Evolutionary conservation across 2,888 invertebrate genomes (phyloP), one percentile per base, ranked within the genome.

Genomic region (Oligia strigilis): DNA sequence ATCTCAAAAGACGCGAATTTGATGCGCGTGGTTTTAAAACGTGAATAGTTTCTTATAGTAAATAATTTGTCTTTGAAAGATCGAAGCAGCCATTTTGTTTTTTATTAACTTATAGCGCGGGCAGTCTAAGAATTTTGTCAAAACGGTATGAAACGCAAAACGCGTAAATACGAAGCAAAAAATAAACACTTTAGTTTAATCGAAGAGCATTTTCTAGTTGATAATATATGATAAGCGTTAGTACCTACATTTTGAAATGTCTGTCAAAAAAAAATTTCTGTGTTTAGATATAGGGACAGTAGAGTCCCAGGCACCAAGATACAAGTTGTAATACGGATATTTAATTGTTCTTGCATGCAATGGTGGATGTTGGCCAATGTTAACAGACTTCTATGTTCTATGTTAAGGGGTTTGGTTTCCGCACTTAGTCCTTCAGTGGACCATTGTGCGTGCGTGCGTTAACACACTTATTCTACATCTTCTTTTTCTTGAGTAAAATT

Each of bases 201-300:
- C 13, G 36, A 82, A 80, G 72, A 88, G 88, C 88, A 88, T 88
- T 88, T 88, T 85, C 43, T 88, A 88, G 81, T 71, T 88, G 19
- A 73, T 79, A 88, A 73, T 76, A 62, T 82, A 82, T 60, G 19
- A 73, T 85, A 78, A 70, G 72, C 71, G 60, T 76, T 77, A 82
- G 69, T 82, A 71, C 29, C 66, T 80, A 70, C 40, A 72, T 85
- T 43, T 64, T 40, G 17, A 36, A 72, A 49, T 72, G 64, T 62
- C 9, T 62, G 73, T 78, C 17, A 29, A 67, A 67, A 78, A 81
- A 78, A 81, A 78, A 66, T 52, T 40, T 81, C 14, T 72, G 29
- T 78, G 60, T 78, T 82, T 46, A 43, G 40, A 40, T 76, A 43
- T 36, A 36, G 83, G 73, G 75, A 46, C 11, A 13, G 1, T 65